A percentile compares a stretch with the other conserved stretches of the same genome.
Conservation (phyloP, 2,888 invertebrate genomes). For the Phasia obesa region DNA sequence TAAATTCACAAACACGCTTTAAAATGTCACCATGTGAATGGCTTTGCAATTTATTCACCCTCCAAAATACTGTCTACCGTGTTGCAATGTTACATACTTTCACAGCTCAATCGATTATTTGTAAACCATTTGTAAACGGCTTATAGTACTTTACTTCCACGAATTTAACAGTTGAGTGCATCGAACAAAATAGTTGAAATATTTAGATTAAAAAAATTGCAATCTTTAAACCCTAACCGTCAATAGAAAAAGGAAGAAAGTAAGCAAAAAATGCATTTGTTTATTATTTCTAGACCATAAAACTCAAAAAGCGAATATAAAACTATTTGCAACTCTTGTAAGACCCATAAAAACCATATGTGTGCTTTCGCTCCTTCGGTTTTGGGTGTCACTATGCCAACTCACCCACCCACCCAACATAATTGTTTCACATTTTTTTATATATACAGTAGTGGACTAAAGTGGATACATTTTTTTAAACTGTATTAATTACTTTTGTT, state of each 20-base stretch:
- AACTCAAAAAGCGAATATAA: constrained; percentile 50
- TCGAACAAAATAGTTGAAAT: constrained; percentile 13
- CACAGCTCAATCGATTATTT: constrained; percentile 30
- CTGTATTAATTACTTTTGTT: no score
- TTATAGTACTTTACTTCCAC: constrained; percentile 49
- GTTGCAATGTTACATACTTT: background rate
- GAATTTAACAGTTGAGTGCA: constrained; percentile 67
- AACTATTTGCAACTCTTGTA: constrained; percentile 51
- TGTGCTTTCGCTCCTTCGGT: constrained; percentile 14
- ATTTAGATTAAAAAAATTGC: constrained; percentile 55
- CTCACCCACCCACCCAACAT: constrained; percentile 2
- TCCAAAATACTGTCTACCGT: constrained; percentile 17
- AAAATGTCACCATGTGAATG: no score
- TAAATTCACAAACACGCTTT: no score
- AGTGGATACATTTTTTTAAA: no score
- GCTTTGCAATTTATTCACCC: background rate
- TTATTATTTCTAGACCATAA: constrained; percentile 68
- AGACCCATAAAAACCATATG: constrained; percentile 66
- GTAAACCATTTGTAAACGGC: constrained; percentile 48
- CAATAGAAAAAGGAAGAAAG: constrained; percentile 13
- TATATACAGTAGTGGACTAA: no score
- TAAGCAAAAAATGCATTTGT: constrained; percentile 25
- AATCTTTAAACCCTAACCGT: constrained; percentile 33
- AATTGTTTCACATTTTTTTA: background rate
- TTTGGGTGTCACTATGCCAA: background rate